Evolutionary conservation across 2,888 invertebrate genomes (phyloP).

Genomic region (Endomychus coccineus): DNA sequence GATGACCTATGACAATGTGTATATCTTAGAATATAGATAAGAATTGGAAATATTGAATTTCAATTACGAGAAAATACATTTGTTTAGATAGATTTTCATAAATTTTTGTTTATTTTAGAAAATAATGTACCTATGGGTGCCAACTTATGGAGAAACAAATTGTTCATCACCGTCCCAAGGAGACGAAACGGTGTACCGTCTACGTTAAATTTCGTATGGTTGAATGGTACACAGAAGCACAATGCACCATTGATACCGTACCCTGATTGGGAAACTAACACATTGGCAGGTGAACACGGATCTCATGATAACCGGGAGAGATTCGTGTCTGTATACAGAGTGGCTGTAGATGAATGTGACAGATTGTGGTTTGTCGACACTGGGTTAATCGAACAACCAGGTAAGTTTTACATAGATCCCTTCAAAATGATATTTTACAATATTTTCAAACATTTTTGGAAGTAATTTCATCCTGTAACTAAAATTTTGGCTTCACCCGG

Average conservation of each 20-base stretch:
- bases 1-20: no score
- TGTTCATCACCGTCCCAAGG: conserved; percentile 67
- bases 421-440: neutral
- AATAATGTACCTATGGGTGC: conserved; percentile 64
- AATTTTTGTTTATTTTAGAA: conserved; percentile 30
- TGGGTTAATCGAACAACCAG: conserved; percentile 61
- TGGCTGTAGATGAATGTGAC: conserved; percentile 62
- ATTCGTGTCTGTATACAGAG: conserved; percentile 64
- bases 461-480: no score
- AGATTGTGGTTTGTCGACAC: conserved; percentile 76
- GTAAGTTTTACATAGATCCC: conserved; percentile 39
- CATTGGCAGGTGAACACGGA: conserved; percentile 40
- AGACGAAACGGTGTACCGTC: conserved; percentile 54
- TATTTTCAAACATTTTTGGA: neutral
- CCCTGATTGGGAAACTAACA: conserved; percentile 53
- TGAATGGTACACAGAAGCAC: conserved; percentile 32
- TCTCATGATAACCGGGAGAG: conserved; percentile 8
- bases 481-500: no score
- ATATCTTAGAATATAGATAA: no score
- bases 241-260: conserved; percentile 52
- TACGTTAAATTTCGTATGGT: conserved; percentile 43
- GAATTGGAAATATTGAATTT: no score
- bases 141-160: conserved; percentile 54
- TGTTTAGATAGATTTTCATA: no score
- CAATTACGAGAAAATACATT: no score